Evolutionary conservation across 2,888 invertebrate species (phyloP).

Genomic region (Cheilosia impressa): DNA sequence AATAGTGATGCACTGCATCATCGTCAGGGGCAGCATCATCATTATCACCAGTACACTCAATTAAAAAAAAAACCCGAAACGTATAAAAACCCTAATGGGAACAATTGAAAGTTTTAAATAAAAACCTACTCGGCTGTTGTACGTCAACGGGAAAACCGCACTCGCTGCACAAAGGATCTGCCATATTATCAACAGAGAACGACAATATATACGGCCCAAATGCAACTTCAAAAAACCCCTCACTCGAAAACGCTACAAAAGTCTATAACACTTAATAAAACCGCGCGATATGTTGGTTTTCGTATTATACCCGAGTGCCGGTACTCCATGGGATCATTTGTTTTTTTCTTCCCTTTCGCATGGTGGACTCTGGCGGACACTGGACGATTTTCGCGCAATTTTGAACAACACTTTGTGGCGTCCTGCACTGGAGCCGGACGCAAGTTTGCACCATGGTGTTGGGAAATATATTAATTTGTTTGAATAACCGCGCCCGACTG

Average conservation of each 20-base stretch:
- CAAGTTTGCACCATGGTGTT: slow-evolving; percentile 32
- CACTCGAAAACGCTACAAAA: slow-evolving; percentile 69
- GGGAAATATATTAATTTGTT: slow-evolving; percentile 74
- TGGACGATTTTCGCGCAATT: slow-evolving; percentile 39
- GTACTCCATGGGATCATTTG: slow-evolving; percentile 2
- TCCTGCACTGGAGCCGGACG: slow-evolving; percentile 16
- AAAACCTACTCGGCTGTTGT: slow-evolving; percentile 35
- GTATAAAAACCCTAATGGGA: slow-evolving; percentile 39
- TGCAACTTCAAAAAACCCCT: slow-evolving; percentile 31
- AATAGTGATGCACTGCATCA: slow-evolving; percentile 71
- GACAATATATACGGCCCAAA: slow-evolving; percentile 8
- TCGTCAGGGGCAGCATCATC: slow-evolving; percentile 60
- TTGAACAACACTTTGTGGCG: slow-evolving; percentile 55
- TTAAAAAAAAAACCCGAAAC: slow-evolving; percentile 34
- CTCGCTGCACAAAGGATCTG: slow-evolving; percentile 55
- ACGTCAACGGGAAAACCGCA: slow-evolving; percentile 58
- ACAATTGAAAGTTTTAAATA: slow-evolving; percentile 71
- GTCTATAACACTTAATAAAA: slow-evolving; percentile 72
- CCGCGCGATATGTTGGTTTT: slow-evolving; percentile 68
- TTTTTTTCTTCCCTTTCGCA: slow-evolving; percentile 10
- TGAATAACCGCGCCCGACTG: slow-evolving; percentile 75
- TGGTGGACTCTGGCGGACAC: background rate
- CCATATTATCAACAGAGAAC: slow-evolving; percentile 48
- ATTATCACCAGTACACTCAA: slow-evolving; percentile 66
- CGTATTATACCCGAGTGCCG: slow-evolving; percentile 50